Evolutionary conservation across 2,888 invertebrate species (phyloP).

Genomic region (Lottia gigantea): DNA sequence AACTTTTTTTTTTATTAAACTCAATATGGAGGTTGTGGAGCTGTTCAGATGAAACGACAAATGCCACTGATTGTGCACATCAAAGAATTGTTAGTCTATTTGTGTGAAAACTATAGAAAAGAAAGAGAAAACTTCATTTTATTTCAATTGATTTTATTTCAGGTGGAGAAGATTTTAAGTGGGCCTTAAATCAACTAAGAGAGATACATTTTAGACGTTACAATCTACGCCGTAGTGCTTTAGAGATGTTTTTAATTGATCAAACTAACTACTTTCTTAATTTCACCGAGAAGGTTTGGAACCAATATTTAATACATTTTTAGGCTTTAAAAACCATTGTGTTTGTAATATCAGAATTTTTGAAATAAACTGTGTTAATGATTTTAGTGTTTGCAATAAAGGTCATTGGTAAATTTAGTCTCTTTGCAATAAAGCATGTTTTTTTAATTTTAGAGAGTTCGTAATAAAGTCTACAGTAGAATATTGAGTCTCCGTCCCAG

Average conservation of each 20-base stretch:
- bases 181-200: constrained; percentile 73
- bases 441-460: constrained; percentile 45
- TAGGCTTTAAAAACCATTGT: too few relatives aligned
- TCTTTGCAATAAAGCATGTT: too few relatives aligned
- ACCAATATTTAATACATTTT: too few relatives aligned
- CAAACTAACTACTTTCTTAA: constrained; percentile 77
- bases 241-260: constrained; percentile 76
- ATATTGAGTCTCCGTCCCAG: constrained; percentile 74
- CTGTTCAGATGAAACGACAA: too few relatives aligned
- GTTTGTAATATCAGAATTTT: too few relatives aligned
- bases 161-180: constrained; percentile 69
- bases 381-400: too few relatives aligned
- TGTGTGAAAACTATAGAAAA: too few relatives aligned
- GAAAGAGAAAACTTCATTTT: too few relatives aligned
- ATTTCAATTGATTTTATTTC: background rate
- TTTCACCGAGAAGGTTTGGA: constrained; percentile 73
- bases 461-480: constrained; percentile 75
- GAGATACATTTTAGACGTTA: constrained; percentile 77
- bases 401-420: too few relatives aligned
- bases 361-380: too few relatives aligned
- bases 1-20: background rate
- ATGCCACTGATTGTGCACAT: too few relatives aligned
- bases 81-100: too few relatives aligned
- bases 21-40: background rate
- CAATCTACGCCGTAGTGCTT: constrained; percentile 75